Percentiles rank a stretch among this genome's conserved stretches.
phyloP scores from a whole-genome alignment of 1,140 invertebrate species.

The Bombyx mandarina region DNA sequence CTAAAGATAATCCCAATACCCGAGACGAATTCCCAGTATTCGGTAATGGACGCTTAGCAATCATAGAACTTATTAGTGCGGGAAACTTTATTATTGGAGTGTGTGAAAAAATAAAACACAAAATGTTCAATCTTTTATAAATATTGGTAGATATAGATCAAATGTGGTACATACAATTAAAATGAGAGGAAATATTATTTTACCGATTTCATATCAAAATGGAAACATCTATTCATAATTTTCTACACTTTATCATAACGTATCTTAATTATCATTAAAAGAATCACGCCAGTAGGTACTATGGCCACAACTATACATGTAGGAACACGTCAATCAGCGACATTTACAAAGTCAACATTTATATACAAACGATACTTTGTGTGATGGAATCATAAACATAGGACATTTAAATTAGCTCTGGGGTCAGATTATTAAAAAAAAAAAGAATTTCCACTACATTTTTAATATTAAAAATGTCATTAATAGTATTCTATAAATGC shows the following conservation, averaged over 20 bases:
- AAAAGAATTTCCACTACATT: no score
- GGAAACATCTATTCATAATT: conserved; percentile 60
- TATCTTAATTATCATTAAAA: conserved; percentile 38
- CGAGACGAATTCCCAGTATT: no score
- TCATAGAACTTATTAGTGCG: no score
- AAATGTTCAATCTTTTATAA: conserved; percentile 66
- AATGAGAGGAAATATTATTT: conserved; percentile 62
- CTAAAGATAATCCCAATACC: no score
- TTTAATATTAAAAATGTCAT: no score
- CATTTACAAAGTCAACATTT: background rate
- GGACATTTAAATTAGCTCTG: no score
- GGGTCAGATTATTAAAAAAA: no score
- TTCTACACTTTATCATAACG: conserved; percentile 65
- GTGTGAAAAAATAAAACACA: conserved; percentile 45
- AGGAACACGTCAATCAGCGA: conserved; percentile 43
- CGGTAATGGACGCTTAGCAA: no score
- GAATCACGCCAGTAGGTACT: conserved; percentile 3
- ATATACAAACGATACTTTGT: conserved; percentile 27
- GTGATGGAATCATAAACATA: conserved; percentile 27
- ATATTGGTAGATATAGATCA: conserved; percentile 69
- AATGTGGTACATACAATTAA: conserved; percentile 69
- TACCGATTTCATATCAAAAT: conserved; percentile 66
- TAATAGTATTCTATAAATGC: no score
- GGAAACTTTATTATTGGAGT: no score
- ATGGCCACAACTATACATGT: conserved; percentile 46